Evolutionary conservation across 2,113 vertebrate genomes (phyloP).

Genomic region (Protomyctophum bolini): DNA sequence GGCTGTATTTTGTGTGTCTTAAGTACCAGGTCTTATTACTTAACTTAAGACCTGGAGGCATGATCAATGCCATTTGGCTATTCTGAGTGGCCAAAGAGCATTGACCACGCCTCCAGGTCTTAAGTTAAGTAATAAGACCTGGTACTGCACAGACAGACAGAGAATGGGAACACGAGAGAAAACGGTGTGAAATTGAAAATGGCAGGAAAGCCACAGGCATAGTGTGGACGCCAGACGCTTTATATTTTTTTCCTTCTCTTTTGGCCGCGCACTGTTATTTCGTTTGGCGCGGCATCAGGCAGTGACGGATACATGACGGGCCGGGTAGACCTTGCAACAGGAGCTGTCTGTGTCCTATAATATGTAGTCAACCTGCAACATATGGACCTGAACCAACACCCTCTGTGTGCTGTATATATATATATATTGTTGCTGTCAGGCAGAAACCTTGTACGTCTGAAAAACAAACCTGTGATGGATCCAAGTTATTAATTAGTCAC

Average conservation of each 20-base stretch:
- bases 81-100: too few relatives aligned
- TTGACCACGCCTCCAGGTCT: too few relatives aligned
- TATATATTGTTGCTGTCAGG: too few relatives aligned
- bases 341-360: constrained; percentile 55
- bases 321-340: constrained; percentile 58
- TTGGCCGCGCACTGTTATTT: constrained; percentile 37
- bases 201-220: constrained; percentile 24
- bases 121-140: too few relatives aligned
- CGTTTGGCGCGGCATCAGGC: constrained; percentile 40
- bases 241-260: background rate
- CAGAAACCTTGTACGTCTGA: too few relatives aligned
- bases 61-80: too few relatives aligned
- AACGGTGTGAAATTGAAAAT: constrained; percentile 44
- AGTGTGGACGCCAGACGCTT: constrained; percentile 26
- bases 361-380: constrained; percentile 58
- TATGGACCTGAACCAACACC: constrained; percentile 46
- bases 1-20: too few relatives aligned
- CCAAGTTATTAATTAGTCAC: too few relatives aligned
- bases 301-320: constrained; percentile 56
- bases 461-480: too few relatives aligned
- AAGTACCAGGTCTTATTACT: too few relatives aligned
- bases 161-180: constrained; percentile 23
- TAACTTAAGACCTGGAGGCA: too few relatives aligned
- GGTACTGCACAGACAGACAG: constrained; percentile 4
- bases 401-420: too few relatives aligned